Evolutionary conservation across 2,797 vertebrate genomes (phyloP).

Genomic region (Mus caroli): DNA sequence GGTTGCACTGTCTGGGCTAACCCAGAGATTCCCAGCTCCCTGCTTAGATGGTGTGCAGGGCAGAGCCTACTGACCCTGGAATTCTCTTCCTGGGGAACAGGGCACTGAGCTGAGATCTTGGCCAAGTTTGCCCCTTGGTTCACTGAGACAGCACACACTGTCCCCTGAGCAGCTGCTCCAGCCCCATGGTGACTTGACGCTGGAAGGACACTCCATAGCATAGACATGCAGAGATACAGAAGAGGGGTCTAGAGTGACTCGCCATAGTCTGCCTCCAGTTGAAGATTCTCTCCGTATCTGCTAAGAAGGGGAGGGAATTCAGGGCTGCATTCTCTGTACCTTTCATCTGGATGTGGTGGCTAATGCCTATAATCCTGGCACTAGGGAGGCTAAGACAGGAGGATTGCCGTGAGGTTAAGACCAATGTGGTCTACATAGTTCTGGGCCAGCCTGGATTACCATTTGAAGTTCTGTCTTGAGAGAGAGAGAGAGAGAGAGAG

Average conservation of each 20-base stretch:
- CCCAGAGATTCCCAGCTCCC: not conserved
- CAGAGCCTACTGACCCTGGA: not conserved
- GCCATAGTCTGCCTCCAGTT: not conserved
- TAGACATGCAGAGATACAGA: not conserved
- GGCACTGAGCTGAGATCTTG: not conserved
- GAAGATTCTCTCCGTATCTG: not conserved
- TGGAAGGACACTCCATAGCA: not conserved
- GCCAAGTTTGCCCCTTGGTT: conserved; percentile 5
- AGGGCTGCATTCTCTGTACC: not conserved
- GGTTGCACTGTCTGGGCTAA: not conserved
- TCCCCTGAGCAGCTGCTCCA: not conserved
- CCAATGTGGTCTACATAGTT: not conserved
- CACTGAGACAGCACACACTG: not conserved
- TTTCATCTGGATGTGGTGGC: not conserved
- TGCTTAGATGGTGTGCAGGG: not conserved
- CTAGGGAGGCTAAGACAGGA: not conserved
- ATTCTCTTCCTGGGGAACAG: not conserved
- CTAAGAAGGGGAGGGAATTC: not conserved
- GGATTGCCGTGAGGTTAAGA: not conserved
- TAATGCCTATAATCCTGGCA: not conserved
- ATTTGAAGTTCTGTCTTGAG: not conserved
- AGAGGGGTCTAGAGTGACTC: not conserved
- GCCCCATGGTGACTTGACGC: not conserved
- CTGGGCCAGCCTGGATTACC: not conserved
- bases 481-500: too few relatives aligned